Conservation (phyloP, 2,888 invertebrate genomes). For the Agrilus cyanescens region DNA sequence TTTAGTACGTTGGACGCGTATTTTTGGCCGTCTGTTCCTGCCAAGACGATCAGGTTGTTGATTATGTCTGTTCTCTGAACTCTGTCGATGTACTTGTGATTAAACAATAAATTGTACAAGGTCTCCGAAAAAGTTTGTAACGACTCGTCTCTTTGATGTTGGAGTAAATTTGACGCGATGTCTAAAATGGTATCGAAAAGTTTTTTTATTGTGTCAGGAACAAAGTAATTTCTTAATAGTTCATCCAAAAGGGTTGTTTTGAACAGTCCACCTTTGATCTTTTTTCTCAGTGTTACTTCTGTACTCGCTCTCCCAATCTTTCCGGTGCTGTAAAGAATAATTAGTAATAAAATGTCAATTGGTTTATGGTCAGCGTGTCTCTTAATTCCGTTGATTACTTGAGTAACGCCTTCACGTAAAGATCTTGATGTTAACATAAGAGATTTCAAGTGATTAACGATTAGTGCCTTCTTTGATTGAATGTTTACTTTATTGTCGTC, state of each 20-base stretch:
- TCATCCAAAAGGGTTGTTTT: constrained; percentile 45
- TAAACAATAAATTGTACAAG: constrained; percentile 43
- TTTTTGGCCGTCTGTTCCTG: constrained; percentile 20
- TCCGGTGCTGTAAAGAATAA: constrained; percentile 50
- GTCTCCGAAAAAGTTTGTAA: constrained; percentile 47
- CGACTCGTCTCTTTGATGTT: constrained; percentile 36
- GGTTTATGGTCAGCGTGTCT: constrained; percentile 45
- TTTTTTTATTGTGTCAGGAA: constrained; percentile 36
- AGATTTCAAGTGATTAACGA: constrained; percentile 45
- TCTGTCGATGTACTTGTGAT: constrained; percentile 21
- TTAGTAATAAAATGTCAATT: constrained; percentile 53
- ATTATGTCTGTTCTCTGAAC: constrained; percentile 27
- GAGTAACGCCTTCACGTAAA: constrained; percentile 45
- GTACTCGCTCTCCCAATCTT: constrained; percentile 48
- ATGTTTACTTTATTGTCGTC: constrained; percentile 31
- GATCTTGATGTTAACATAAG: constrained; percentile 44
- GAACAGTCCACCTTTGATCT: constrained; percentile 48
- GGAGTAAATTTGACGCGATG: constrained; percentile 44
- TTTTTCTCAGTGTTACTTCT: constrained; percentile 50
- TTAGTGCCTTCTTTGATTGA: constrained; percentile 45
- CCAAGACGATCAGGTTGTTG: constrained; percentile 24
- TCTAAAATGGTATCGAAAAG: constrained; percentile 44
- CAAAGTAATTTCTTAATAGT: constrained; percentile 42
- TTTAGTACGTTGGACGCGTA: constrained; percentile 22
- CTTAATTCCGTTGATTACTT: constrained; percentile 42